phyloP scores from a whole-genome alignment of 2,113 vertebrate genomes.

The Myrmecobius fasciatus region DNA sequence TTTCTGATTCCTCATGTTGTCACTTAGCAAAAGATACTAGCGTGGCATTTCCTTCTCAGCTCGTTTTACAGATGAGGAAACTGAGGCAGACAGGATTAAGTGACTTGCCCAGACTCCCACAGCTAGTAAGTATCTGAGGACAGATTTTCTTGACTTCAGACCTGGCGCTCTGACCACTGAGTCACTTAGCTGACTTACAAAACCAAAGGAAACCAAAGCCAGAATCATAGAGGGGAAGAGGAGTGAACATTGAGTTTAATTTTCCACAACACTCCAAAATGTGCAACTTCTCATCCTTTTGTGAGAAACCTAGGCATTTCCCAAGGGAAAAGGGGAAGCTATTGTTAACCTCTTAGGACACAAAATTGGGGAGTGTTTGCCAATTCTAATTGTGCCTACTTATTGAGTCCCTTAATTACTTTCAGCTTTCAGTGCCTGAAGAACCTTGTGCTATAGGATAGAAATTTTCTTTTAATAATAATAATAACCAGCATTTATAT shows the following conservation, averaged over 20 bases:
- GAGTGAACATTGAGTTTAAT: neutral
- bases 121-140: no score
- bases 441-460: neutral
- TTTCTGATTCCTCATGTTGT: no score
- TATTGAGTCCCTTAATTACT: constrained; percentile 44
- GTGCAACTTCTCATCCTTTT: neutral
- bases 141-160: neutral
- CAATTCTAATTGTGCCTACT: neutral
- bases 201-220: neutral
- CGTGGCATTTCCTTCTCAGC: neutral
- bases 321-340: neutral
- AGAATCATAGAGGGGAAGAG: neutral
- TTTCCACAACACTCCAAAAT: neutral
- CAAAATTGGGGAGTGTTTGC: neutral
- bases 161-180: no score
- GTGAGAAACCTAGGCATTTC: neutral
- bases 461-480: no score
- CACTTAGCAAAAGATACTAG: neutral
- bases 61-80: neutral
- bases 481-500: neutral
- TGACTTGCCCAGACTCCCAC: neutral
- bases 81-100: neutral
- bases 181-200: neutral
- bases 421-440: constrained; percentile 16
- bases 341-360: neutral